phyloP scores from a whole-genome alignment of 1,140 invertebrate genomes.

The Drosophila paulistorum region DNA sequence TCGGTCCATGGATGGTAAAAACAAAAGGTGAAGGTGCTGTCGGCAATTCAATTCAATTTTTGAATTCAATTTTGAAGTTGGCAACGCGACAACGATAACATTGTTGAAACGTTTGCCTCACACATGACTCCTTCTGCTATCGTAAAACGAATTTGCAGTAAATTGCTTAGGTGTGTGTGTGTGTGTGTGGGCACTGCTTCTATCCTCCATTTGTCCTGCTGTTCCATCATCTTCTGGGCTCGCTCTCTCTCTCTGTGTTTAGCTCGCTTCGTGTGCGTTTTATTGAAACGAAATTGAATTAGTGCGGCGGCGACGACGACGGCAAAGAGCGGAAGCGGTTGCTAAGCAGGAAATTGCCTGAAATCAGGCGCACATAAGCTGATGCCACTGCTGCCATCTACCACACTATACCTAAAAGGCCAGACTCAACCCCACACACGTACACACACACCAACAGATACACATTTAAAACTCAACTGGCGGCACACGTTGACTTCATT shows the following conservation, averaged over 20 bases:
- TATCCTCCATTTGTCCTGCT: conserved; percentile 15
- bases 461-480: conserved; percentile 2
- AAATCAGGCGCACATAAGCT: conserved; percentile 62
- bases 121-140: conserved; percentile 14
- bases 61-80: conserved; percentile 62
- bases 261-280: conserved; percentile 42
- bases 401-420: conserved; percentile 4
- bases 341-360: conserved; percentile 69
- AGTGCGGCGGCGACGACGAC: conserved; percentile 60
- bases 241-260: neutral
- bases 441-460: neutral
- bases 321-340: conserved; percentile 65
- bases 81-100: conserved; percentile 44
- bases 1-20: conserved; percentile 20
- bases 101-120: conserved; percentile 38
- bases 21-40: conserved; percentile 42
- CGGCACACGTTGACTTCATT: conserved; percentile 37
- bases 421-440: neutral
- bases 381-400: conserved; percentile 20
- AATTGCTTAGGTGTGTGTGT: conserved; percentile 41
- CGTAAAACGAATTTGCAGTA: conserved; percentile 58
- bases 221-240: conserved; percentile 25
- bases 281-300: conserved; percentile 69
- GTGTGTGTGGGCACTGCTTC: conserved; percentile 6
- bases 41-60: conserved; percentile 55